Percentiles rank a stretch among this genome's conserved stretches.
Evolutionary conservation across 2,797 vertebrate genomes (phyloP).

Genomic region (Carapus acus): DNA sequence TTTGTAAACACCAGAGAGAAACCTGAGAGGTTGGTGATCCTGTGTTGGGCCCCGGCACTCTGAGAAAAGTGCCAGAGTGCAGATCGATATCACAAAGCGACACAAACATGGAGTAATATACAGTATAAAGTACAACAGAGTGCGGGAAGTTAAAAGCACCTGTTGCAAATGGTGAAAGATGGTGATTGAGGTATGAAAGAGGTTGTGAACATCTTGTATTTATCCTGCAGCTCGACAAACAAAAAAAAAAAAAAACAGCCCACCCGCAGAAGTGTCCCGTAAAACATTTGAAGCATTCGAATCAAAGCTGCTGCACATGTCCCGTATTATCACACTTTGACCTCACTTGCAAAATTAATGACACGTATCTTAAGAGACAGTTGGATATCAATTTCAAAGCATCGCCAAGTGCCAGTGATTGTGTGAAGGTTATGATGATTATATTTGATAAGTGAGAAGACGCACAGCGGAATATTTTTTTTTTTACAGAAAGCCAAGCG

Average conservation of each 20-base stretch:
- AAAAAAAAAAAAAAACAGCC: neutral
- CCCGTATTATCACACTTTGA: slow-evolving; percentile 48
- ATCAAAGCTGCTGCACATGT: slow-evolving; percentile 31
- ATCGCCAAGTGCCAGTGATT: slow-evolving; percentile 34
- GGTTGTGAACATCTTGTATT: slow-evolving; percentile 10
- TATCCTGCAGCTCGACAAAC: neutral
- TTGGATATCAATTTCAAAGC: slow-evolving; percentile 26
- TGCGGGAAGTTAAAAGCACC: slow-evolving; percentile 35
- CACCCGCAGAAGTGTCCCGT: slow-evolving; percentile 22
- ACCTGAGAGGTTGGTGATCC: slow-evolving; percentile 58
- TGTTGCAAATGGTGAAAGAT: slow-evolving; percentile 37
- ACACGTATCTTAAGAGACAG: slow-evolving; percentile 37
- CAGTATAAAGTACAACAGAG: slow-evolving; percentile 37
- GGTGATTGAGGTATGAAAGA: slow-evolving; percentile 25
- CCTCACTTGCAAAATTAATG: slow-evolving; percentile 55
- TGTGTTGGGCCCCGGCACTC: slow-evolving; percentile 56
- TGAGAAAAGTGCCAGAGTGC: slow-evolving; percentile 52
- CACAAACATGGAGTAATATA: slow-evolving; percentile 34
- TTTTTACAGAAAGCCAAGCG: slow-evolving; percentile 25
- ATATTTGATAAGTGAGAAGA: slow-evolving; percentile 28
- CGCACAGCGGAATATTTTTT: slow-evolving; percentile 8
- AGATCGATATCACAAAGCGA: slow-evolving; percentile 60
- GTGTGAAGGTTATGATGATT: slow-evolving; percentile 38
- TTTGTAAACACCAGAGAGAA: slow-evolving; percentile 67
- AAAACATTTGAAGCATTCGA: no score